Percentiles rank a stretch among this genome's conserved stretches.
Conservation (phyloP, 2,113 vertebrate genomes). For the Triplophysa dalaica region DNA sequence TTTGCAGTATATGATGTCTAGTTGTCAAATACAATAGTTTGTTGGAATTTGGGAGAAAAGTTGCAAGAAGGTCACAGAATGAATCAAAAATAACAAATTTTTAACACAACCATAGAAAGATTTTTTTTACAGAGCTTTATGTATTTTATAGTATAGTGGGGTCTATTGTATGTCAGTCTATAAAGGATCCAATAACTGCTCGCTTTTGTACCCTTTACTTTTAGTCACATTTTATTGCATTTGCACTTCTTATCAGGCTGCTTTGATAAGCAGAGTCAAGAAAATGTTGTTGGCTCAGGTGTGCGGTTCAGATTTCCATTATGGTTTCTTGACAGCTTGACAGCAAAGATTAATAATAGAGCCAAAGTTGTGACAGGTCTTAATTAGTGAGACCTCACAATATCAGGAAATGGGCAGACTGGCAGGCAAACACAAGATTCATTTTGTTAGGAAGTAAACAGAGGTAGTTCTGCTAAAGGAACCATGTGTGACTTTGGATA, state of each 20-base stretch:
- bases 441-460: neutral
- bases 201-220: neutral
- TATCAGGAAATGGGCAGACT: conserved; percentile 2
- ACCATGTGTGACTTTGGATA: too few relatives aligned
- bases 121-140: too few relatives aligned
- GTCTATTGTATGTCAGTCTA: neutral
- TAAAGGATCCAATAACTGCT: neutral
- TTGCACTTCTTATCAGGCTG: conserved; percentile 17
- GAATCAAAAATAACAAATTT: too few relatives aligned
- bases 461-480: neutral
- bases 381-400: conserved; percentile 35
- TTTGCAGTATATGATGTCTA: too few relatives aligned
- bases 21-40: too few relatives aligned
- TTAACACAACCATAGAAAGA: neutral
- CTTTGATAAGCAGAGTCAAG: conserved; percentile 23
- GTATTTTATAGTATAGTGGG: too few relatives aligned
- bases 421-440: neutral
- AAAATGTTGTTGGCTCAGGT: neutral
- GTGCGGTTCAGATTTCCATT: conserved; percentile 34
- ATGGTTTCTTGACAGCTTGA: neutral
- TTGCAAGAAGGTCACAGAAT: too few relatives aligned
- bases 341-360: conserved; percentile 22
- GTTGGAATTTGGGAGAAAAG: too few relatives aligned
- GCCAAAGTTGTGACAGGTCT: conserved; percentile 19
- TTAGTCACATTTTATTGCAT: neutral